phyloP scores from a whole-genome alignment of 2,888 invertebrate species.

The Amiota mariae region DNA sequence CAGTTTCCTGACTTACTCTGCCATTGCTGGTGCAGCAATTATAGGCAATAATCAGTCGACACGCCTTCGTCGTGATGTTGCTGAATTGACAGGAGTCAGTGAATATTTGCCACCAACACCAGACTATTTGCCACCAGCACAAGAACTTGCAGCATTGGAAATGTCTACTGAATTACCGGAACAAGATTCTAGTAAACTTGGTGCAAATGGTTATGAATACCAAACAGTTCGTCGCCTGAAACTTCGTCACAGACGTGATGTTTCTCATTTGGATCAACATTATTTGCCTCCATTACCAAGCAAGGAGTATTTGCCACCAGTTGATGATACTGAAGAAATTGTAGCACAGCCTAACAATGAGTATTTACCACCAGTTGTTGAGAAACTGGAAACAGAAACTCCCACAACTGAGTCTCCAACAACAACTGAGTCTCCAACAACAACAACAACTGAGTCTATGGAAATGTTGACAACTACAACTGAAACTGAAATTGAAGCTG shows the following conservation, averaged over 20 bases:
- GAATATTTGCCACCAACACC: slow-evolving; percentile 46
- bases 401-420: slow-evolving; percentile 38
- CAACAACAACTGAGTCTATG: neutral
- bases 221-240: slow-evolving; percentile 59
- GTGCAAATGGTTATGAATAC: slow-evolving; percentile 59
- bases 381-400: slow-evolving; percentile 43
- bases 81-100: slow-evolving; percentile 48
- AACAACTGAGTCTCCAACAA: slow-evolving; percentile 4
- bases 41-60: slow-evolving; percentile 34
- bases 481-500: slow-evolving; percentile 38
- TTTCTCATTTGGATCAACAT: slow-evolving; percentile 59
- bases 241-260: slow-evolving; percentile 63
- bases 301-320: slow-evolving; percentile 57
- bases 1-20: slow-evolving; percentile 54
- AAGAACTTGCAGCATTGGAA: neutral
- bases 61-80: slow-evolving; percentile 61
- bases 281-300: slow-evolving; percentile 53
- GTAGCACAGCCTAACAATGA: slow-evolving; percentile 50
- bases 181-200: slow-evolving; percentile 43
- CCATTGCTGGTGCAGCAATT: slow-evolving; percentile 57
- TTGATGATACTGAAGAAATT: slow-evolving; percentile 59
- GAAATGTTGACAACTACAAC: slow-evolving; percentile 28
- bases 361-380: slow-evolving; percentile 58
- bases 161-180: neutral
- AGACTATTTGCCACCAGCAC: slow-evolving; percentile 47